Conservation (phyloP, 2,113 vertebrate species). For the Sminthopsis crassicaudata region DNA sequence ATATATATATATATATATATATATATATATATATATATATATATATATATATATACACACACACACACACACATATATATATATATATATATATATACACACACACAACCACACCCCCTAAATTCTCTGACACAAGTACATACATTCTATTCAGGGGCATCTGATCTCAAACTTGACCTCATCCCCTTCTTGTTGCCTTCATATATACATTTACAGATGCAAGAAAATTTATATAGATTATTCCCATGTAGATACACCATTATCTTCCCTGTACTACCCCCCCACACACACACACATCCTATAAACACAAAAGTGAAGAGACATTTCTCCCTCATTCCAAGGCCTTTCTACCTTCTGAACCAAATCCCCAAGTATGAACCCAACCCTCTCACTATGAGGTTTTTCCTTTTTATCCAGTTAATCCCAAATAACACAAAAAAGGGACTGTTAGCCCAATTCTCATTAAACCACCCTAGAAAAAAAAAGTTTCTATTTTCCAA, state of each 20-base stretch:
- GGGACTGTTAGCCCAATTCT: not conserved
- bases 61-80: not conserved
- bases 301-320: not conserved
- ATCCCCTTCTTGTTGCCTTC: slow-evolving; percentile 38
- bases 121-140: too few relatives aligned
- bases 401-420: not conserved
- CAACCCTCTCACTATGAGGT: not conserved
- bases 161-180: not conserved
- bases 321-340: not conserved
- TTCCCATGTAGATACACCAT: not conserved
- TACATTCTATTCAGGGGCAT: not conserved
- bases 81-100: too few relatives aligned
- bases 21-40: too few relatives aligned
- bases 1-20: too few relatives aligned
- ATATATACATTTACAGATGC: not conserved
- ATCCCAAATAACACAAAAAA: not conserved
- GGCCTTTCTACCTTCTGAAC: not conserved
- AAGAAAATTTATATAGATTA: not conserved
- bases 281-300: too few relatives aligned
- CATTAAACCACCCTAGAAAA: not conserved
- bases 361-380: not conserved
- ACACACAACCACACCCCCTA: too few relatives aligned
- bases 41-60: too few relatives aligned
- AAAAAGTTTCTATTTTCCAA: not conserved
- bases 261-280: not conserved